Evolutionary conservation across 2,113 vertebrate species (phyloP), one percentile per base, ranked within the genome.

Genomic region (Periophthalmus modestus): DNA sequence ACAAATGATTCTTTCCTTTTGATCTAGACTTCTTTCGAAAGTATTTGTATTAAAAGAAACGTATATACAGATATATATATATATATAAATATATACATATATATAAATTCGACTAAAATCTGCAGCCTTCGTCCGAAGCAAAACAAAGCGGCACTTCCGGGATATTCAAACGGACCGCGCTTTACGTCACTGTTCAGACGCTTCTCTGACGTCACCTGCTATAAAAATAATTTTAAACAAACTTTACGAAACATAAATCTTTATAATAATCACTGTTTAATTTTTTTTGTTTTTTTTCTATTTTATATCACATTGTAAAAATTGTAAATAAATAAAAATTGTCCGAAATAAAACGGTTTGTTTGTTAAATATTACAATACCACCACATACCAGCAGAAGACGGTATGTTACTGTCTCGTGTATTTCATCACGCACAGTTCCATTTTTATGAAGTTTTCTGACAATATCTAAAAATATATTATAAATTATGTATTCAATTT

Each of bases 81-180:
- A n/a, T n/a, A n/a, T n/a, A n/a, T n/a, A n/a, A n/a, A n/a, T n/a
- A n/a, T n/a, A n/a, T n/a, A n/a, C n/a, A n/a, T n/a, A n/a, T n/a
- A n/a, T n/a, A n/a, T n/a, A n/a, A n/a, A n/a, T n/a, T n/a, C n/a
- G n/a, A n/a, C 34, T 39, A 10, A 59, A 39, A 43, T 18, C 3
- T n/a, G 10, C 34, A 16, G 2, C 9, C 16, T 18, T n/a, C n/a
- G n/a, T n/a, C 9, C 34, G 18, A 9, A n/a, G 4, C 34, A 19
- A 65, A 65, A 65, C 62, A 39, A 65, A 36, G 14, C 62, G n/a
- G 1, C 34, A 65, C 62, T 65, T 65, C 62, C 62, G 62, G 62
- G 34, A 0, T 39, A 59, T 65, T 65, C 62, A 65, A 65, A 65
- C 62, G 18, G 1, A 19, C 33, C 33, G 34, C 33, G 33, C n/a